These are phyloP conservation scores for Caradrina kadenii DNA, from an alignment of 2,888 invertebrate genomes.

Conservation along the genomic window DNA sequence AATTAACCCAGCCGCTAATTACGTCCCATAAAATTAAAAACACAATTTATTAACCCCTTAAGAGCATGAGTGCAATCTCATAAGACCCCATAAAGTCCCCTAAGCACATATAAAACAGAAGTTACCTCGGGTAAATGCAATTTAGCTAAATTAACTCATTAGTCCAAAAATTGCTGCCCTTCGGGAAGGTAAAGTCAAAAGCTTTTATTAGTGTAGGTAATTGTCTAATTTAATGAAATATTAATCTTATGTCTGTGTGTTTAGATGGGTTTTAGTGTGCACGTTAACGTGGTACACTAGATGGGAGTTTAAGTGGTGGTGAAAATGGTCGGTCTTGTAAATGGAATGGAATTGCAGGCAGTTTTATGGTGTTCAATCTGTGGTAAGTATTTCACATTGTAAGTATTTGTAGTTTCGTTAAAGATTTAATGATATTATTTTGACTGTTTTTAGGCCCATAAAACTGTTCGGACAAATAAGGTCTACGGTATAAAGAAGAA, in stretches of 20 bases:
- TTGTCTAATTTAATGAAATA: constrained; percentile 64
- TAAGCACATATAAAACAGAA: constrained; percentile 68
- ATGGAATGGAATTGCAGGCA: constrained; percentile 7
- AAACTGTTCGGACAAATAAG: too few relatives aligned
- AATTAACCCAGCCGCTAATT: constrained; percentile 43
- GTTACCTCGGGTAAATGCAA: constrained; percentile 68
- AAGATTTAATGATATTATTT: too few relatives aligned
- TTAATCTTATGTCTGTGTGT: constrained; percentile 55
- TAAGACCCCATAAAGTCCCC: constrained; percentile 63
- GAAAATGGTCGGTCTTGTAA: constrained; percentile 24
- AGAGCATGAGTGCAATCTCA: constrained; percentile 60
- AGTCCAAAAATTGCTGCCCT: constrained; percentile 71
- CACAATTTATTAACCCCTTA: constrained; percentile 51
- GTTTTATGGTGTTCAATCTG: neutral
- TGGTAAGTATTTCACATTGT: neutral
- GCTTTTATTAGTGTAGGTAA: constrained; percentile 60
- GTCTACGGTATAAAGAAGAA: too few relatives aligned
- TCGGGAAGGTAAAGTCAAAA: constrained; percentile 47
- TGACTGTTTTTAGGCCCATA: too few relatives aligned
- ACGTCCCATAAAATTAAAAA: constrained; percentile 51
- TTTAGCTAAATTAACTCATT: constrained; percentile 77
- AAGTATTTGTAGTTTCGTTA: neutral
- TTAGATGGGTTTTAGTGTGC: constrained; percentile 41
- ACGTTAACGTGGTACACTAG: constrained; percentile 32
- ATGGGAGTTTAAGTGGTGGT: constrained; percentile 19